A percentile compares a stretch with the other conserved stretches of the same genome.
These are phyloP conservation scores for Keiferia lycopersicella DNA, from an alignment of 2,888 invertebrate genomes.

Conservation along the genomic window DNA sequence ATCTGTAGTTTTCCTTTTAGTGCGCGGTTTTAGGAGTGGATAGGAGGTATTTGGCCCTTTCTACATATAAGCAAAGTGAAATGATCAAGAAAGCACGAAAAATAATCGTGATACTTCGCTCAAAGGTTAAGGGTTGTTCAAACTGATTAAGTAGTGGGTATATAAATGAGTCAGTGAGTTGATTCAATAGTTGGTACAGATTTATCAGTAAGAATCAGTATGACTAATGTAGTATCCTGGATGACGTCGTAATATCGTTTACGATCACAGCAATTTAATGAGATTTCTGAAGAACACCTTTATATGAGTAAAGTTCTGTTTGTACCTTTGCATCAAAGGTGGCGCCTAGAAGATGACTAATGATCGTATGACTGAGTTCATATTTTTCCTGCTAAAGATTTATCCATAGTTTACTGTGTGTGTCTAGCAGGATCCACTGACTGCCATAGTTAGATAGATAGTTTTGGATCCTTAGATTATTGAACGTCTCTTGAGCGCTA, in stretches of 20 bases:
- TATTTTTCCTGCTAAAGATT: background rate
- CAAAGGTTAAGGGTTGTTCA: background rate
- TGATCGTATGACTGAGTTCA: background rate
- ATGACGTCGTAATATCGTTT: constrained; percentile 1
- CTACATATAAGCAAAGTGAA: no score
- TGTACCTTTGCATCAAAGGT: constrained; percentile 3
- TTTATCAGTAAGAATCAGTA: constrained; percentile 1
- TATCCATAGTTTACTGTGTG: background rate
- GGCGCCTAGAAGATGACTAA: constrained; percentile 6
- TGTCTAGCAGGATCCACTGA: no score
- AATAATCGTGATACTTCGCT: background rate
- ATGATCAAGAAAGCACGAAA: background rate
- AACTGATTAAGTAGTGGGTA: background rate
- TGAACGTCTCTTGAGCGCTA: no score
- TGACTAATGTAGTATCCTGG: constrained; percentile 11
- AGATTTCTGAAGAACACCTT: constrained; percentile 7
- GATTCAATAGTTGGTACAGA: background rate
- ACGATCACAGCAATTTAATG: constrained; percentile 1
- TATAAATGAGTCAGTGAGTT: constrained; percentile 9
- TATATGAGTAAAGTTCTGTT: background rate
- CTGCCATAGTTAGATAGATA: no score
- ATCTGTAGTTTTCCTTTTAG: no score
- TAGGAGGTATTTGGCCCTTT: no score
- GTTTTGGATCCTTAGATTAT: no score
- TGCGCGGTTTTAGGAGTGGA: no score